phyloP scores from a whole-genome alignment of 2,888 invertebrate genomes.

The Neelides folsomi region DNA sequence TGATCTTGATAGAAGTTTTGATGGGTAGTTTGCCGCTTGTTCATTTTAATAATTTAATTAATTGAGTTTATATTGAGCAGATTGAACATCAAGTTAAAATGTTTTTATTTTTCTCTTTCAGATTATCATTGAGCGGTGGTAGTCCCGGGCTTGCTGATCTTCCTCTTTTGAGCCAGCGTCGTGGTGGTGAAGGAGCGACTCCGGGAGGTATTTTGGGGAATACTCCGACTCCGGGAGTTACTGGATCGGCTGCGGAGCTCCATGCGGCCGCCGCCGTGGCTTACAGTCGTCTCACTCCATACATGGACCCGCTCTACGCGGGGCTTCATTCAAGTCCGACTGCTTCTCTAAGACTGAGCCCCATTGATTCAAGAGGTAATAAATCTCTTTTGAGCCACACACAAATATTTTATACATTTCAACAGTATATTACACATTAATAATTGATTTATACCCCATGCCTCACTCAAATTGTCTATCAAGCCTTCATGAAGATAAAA shows the following conservation, averaged over 20 bases:
- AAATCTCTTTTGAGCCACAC: slow-evolving; percentile 5
- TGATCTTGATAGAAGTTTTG: neutral
- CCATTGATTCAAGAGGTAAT: slow-evolving; percentile 42
- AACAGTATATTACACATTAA: slow-evolving; percentile 18
- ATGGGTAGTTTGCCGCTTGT: too few relatives aligned
- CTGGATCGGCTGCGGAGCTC: slow-evolving; percentile 29
- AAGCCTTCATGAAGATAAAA: neutral
- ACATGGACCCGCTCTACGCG: slow-evolving; percentile 65
- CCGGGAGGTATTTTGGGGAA: slow-evolving; percentile 13
- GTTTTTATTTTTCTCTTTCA: slow-evolving; percentile 17
- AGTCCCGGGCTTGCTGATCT: slow-evolving; percentile 28
- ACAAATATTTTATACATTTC: slow-evolving; percentile 9
- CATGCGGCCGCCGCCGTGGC: slow-evolving; percentile 40
- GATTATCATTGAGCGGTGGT: slow-evolving; percentile 30
- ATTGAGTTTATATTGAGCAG: neutral
- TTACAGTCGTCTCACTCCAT: slow-evolving; percentile 49
- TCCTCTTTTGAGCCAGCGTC: slow-evolving; percentile 28
- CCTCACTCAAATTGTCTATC: slow-evolving; percentile 4
- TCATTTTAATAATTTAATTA: neutral
- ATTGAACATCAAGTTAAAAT: neutral
- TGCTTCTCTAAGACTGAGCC: slow-evolving; percentile 47
- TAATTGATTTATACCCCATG: slow-evolving; percentile 10
- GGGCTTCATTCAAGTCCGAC: slow-evolving; percentile 54
- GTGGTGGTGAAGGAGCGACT: slow-evolving; percentile 25
- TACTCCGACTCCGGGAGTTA: slow-evolving; percentile 28